Conservation (phyloP, 1,140 invertebrate genomes). For the Temnothorax nylanderi region DNA sequence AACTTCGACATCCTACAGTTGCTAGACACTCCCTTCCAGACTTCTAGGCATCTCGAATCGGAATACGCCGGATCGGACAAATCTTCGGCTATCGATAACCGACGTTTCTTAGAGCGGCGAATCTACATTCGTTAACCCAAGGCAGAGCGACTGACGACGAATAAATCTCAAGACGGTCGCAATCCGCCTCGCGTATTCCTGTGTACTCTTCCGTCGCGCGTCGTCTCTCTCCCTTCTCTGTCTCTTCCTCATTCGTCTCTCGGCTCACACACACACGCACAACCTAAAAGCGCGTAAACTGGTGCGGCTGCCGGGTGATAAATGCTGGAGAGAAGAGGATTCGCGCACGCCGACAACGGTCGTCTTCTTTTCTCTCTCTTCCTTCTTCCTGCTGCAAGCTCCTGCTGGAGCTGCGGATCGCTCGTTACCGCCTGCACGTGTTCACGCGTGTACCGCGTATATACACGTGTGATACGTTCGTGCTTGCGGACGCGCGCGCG, state of each 20-base stretch:
- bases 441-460: background rate
- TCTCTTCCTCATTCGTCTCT: conserved; percentile 32
- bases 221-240: background rate
- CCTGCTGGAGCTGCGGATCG: conserved; percentile 55
- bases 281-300: conserved; percentile 73
- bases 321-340: conserved; percentile 66
- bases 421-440: conserved; percentile 63
- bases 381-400: background rate
- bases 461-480: background rate
- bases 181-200: conserved; percentile 38
- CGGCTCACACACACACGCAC: conserved; percentile 20
- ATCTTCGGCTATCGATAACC: conserved; percentile 72
- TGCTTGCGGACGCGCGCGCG: background rate
- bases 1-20: background rate
- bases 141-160: conserved; percentile 47
- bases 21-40: background rate
- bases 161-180: conserved; percentile 57
- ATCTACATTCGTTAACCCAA: conserved; percentile 69
- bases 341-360: conserved; percentile 59
- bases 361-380: background rate
- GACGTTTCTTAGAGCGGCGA: conserved; percentile 54
- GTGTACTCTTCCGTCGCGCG: background rate
- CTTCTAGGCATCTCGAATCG: conserved; percentile 8
- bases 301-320: conserved; percentile 70
- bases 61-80: conserved; percentile 57